Conservation (phyloP, 2,113 vertebrate species). For the Deroptyus accipitrinus region DNA sequence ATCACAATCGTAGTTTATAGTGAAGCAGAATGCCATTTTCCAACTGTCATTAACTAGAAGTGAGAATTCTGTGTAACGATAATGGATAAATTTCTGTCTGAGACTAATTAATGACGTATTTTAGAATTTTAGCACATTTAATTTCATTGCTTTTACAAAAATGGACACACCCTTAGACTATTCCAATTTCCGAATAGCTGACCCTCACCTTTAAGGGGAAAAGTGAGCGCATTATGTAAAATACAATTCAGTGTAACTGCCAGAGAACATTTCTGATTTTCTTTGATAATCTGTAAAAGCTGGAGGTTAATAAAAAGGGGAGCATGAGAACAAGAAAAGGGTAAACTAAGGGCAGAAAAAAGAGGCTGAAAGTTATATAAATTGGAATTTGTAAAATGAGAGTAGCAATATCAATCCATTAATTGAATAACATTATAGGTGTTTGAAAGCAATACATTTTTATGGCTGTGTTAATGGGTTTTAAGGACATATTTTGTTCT, state of each 20-base stretch:
- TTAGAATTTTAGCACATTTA: not conserved
- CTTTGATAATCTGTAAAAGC: not conserved
- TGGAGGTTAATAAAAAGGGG: not conserved
- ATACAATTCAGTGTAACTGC: not conserved
- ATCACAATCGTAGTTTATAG: not conserved
- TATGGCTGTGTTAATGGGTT: conserved; percentile 17
- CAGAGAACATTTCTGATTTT: not conserved
- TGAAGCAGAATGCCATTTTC: not conserved
- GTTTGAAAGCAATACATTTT: conserved; percentile 38
- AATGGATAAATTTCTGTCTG: not conserved
- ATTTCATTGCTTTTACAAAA: not conserved
- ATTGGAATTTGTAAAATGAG: not conserved
- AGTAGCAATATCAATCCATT: not conserved
- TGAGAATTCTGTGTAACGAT: not conserved
- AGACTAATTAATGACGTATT: not conserved
- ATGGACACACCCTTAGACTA: not conserved
- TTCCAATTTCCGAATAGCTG: not conserved
- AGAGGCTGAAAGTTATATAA: not conserved
- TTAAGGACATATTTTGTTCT: conserved; percentile 10
- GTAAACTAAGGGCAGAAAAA: not conserved
- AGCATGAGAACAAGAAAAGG: not conserved
- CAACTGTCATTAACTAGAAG: not conserved
- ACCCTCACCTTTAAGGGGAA: not conserved
- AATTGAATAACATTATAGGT: not conserved
- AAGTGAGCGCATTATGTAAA: not conserved